These are phyloP conservation scores for Galaxea fascicularis DNA, from an alignment of 92 coral and sea anemone species.

Conservation along the genomic window DNA sequence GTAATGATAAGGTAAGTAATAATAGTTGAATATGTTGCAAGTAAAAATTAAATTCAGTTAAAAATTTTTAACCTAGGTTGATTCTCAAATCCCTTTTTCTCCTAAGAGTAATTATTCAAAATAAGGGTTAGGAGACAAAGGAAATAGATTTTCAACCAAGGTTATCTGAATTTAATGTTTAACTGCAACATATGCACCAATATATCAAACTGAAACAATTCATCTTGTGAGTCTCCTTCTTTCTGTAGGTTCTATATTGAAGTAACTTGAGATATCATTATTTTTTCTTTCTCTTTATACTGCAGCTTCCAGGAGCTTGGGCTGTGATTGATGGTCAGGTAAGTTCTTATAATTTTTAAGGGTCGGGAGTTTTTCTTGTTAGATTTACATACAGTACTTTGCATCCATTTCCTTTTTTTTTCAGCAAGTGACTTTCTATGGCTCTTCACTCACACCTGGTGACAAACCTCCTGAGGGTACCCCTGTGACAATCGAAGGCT, in stretches of 20 bases:
- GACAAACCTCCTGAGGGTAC: slow-evolving; percentile 81
- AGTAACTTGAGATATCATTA: no score
- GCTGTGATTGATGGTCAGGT: slow-evolving; percentile 94
- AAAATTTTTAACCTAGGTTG: no score
- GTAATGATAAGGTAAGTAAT: slow-evolving; percentile 87
- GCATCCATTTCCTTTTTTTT: background rate
- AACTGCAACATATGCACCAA: no score
- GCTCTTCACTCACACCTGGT: slow-evolving; percentile 84
- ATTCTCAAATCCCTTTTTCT: no score
- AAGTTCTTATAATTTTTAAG: slow-evolving; percentile 1
- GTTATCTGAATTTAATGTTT: no score
- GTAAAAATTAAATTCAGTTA: no score
- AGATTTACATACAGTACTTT: background rate
- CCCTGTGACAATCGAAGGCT: slow-evolving; percentile 80
- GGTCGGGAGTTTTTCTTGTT: background rate
- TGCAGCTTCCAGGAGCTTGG: slow-evolving; percentile 99
- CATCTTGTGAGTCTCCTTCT: background rate
- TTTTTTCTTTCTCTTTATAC: background rate
- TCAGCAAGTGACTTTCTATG: slow-evolving; percentile 94
- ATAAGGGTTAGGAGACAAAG: no score
- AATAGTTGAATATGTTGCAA: background rate
- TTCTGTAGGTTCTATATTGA: no score
- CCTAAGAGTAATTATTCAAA: no score
- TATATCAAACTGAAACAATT: no score
- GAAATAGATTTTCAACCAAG: no score